These are phyloP conservation scores for Anoplolepis gracilipes DNA, from an alignment of 1,140 invertebrate genomes.

Conservation along the genomic window DNA sequence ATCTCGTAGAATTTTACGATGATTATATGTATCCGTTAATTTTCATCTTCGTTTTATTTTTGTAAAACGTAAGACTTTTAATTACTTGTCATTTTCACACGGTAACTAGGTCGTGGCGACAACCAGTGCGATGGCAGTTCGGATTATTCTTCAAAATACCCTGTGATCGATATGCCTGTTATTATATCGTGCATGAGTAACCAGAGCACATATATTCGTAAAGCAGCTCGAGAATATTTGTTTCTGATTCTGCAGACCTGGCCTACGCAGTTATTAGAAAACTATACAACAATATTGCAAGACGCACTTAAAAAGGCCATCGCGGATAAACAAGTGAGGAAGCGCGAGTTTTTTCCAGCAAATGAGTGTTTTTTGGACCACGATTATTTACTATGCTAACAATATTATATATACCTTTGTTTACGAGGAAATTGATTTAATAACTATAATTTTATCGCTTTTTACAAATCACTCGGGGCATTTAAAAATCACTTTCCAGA, in stretches of 20 bases:
- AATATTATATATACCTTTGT: no score
- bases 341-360: slow-evolving; percentile 91
- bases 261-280: slow-evolving; percentile 93
- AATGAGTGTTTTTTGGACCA: slow-evolving; percentile 84
- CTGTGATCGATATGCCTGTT: slow-evolving; percentile 94
- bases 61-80: slow-evolving; percentile 8
- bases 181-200: slow-evolving; percentile 92
- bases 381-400: no score
- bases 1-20: slow-evolving; percentile 39
- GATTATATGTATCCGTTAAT: neutral
- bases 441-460: slow-evolving; percentile 24
- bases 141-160: slow-evolving; percentile 96
- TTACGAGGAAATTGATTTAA: neutral
- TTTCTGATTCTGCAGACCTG: slow-evolving; percentile 94
- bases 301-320: slow-evolving; percentile 96
- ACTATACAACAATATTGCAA: slow-evolving; percentile 91
- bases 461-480: slow-evolving; percentile 93
- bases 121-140: slow-evolving; percentile 93
- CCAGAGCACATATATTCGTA: slow-evolving; percentile 97
- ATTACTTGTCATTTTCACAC: slow-evolving; percentile 50
- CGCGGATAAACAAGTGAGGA: slow-evolving; percentile 96
- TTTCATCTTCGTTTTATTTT: neutral
- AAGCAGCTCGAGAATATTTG: slow-evolving; percentile 93
- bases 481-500: slow-evolving; percentile 97
- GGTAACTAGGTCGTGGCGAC: slow-evolving; percentile 94